Conservation (phyloP, 1,140 invertebrate genomes). For the Amphibalanus amphitrite region DNA sequence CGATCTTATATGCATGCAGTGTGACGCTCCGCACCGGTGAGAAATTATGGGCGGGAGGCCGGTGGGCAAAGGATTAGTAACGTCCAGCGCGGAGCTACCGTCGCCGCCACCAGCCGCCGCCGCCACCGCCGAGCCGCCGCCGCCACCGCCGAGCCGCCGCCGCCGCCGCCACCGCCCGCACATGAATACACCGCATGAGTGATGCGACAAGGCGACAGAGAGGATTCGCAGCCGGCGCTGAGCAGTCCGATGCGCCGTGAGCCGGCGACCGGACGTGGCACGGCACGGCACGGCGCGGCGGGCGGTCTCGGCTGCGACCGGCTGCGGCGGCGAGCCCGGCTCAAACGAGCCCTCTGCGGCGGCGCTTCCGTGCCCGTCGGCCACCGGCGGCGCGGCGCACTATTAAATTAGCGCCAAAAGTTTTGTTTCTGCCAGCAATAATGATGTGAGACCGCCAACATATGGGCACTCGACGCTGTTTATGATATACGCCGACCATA, state of each 20-base stretch:
- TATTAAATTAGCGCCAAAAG: neutral
- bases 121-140: no score
- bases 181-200: neutral
- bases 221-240: no score
- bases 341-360: neutral
- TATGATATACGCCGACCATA: slow-evolving; percentile 1
- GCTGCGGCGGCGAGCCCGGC: no score
- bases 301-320: no score
- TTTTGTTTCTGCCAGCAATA: neutral
- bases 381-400: neutral
- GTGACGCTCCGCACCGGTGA: neutral
- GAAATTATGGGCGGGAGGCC: neutral
- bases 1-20: neutral
- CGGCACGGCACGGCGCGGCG: no score
- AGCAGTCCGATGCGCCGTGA: no score
- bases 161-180: no score
- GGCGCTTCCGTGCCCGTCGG: neutral
- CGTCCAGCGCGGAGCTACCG: no score
- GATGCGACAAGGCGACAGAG: neutral
- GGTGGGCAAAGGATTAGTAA: neutral
- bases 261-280: no score
- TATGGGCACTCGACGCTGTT: neutral
- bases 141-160: no score
- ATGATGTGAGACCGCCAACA: neutral
- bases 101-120: no score